Evolutionary conservation across 2,888 invertebrate genomes (phyloP).

Genomic region (Chrysolina haemoptera): DNA sequence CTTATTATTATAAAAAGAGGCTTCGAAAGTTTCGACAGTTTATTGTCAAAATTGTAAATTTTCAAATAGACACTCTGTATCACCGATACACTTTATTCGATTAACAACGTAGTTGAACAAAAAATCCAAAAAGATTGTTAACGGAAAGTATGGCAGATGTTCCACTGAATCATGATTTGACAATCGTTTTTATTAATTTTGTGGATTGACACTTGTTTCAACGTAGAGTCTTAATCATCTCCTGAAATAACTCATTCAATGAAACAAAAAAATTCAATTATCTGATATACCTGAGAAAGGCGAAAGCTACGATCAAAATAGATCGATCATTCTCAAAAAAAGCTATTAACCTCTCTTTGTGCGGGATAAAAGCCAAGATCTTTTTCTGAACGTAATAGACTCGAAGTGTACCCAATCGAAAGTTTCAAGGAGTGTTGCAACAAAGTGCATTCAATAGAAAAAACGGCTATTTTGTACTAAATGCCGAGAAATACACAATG

Average conservation of each 20-base stretch:
- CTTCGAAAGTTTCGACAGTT: too few relatives aligned
- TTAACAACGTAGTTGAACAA: too few relatives aligned
- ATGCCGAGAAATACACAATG: conserved; percentile 39
- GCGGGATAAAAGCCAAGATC: conserved; percentile 23
- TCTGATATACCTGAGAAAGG: neutral
- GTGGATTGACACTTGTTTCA: neutral
- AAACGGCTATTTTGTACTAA: conserved; percentile 33
- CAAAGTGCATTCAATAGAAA: conserved; percentile 39
- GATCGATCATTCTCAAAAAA: conserved; percentile 32
- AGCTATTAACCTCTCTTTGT: conserved; percentile 32
- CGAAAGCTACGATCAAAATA: conserved; percentile 26
- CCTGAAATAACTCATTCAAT: neutral
- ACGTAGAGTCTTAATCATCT: neutral
- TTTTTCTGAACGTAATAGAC: conserved; percentile 26
- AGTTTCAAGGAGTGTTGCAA: conserved; percentile 40
- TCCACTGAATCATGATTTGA: neutral
- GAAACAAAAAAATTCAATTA: neutral
- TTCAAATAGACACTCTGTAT: too few relatives aligned
- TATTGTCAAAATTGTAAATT: too few relatives aligned
- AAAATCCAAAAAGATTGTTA: too few relatives aligned
- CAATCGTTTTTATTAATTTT: neutral
- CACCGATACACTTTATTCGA: too few relatives aligned
- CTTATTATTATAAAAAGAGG: too few relatives aligned
- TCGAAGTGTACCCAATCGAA: conserved; percentile 28
- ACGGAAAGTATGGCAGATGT: too few relatives aligned